phyloP scores from a whole-genome alignment of 2,797 vertebrate species.

The Nyctibius grandis region DNA sequence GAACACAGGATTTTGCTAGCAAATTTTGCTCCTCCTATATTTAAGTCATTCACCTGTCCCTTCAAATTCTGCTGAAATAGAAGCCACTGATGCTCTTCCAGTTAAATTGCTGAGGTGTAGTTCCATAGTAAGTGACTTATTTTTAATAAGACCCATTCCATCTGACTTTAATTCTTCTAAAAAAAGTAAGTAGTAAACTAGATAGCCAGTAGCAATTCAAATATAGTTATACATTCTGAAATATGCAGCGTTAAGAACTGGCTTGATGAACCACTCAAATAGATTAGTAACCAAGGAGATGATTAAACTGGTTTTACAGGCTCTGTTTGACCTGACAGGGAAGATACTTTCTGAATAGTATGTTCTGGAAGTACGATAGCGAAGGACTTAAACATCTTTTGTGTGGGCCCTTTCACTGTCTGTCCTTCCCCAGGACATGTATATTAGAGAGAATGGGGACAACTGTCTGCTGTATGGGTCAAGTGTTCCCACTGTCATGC shows the following conservation, averaged over 20 bases:
- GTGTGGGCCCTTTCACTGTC: neutral
- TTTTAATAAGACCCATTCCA: neutral
- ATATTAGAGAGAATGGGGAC: neutral
- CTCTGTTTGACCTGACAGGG: constrained; percentile 32
- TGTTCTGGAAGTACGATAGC: neutral
- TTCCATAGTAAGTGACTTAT: neutral
- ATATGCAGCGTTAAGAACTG: neutral
- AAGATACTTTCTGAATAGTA: neutral
- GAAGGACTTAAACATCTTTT: neutral
- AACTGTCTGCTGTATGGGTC: neutral
- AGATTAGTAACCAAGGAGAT: constrained; percentile 49
- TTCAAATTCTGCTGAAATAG: neutral
- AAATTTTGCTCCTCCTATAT: neutral
- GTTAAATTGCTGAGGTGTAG: neutral
- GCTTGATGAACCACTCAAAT: constrained; percentile 29
- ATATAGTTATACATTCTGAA: neutral
- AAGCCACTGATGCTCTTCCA: neutral
- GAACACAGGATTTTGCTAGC: neutral
- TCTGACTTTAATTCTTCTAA: neutral
- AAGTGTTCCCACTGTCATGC: neutral
- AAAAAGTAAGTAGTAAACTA: neutral
- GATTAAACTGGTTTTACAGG: constrained; percentile 61
- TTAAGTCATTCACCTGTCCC: neutral
- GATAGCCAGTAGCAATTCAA: neutral
- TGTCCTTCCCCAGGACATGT: neutral